Conservation (phyloP, 1,140 invertebrate genomes). For the Pachyrhynchus sulphureomaculatus region DNA sequence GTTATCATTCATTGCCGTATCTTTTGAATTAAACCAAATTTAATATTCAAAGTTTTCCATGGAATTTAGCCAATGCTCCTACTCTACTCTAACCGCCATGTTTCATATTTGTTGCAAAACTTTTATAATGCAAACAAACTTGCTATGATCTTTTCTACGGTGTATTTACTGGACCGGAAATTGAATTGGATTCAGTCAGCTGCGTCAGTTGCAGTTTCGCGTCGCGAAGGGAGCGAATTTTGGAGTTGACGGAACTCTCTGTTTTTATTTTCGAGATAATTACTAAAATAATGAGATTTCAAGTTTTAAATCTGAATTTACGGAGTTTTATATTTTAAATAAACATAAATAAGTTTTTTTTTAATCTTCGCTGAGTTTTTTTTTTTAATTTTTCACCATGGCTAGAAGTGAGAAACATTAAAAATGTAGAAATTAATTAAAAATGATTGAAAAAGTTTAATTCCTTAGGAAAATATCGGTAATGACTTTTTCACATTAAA, state of each 20-base stretch:
- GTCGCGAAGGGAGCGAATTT: not conserved
- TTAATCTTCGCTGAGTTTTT: no score
- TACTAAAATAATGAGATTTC: not conserved
- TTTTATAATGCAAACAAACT: constrained; percentile 30
- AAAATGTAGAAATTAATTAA: no score
- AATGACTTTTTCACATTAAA: no score
- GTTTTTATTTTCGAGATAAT: not conserved
- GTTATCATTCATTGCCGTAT: constrained; percentile 25
- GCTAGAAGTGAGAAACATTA: no score
- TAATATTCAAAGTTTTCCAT: constrained; percentile 26
- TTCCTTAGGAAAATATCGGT: no score
- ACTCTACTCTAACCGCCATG: constrained; percentile 17
- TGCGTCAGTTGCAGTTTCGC: constrained; percentile 9
- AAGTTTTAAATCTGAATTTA: no score
- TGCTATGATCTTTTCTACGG: constrained; percentile 22
- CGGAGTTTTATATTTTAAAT: constrained; percentile 10
- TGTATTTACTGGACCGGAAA: constrained; percentile 11
- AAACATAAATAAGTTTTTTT: no score
- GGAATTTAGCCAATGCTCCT: not conserved
- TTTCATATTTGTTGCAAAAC: constrained; percentile 30
- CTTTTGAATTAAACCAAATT: constrained; percentile 33
- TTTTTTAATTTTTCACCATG: no score
- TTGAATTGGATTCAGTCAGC: not conserved
- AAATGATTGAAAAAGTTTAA: no score
- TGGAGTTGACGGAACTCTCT: not conserved